Evolutionary conservation across 2,888 invertebrate genomes (phyloP).

Genomic region (Callinectes sapidus): DNA sequence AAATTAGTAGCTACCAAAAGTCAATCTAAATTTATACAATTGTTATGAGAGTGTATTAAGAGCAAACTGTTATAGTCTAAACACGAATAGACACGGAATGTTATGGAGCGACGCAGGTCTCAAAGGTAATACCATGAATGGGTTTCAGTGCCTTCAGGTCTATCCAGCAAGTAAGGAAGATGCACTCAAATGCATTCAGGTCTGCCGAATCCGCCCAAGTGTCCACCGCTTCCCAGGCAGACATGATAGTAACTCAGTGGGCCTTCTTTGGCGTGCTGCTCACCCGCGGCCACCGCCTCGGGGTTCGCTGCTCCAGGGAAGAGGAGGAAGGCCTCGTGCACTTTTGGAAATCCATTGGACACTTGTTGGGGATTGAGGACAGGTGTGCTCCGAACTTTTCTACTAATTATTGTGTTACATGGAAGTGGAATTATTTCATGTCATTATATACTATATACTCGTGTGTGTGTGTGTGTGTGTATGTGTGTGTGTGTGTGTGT

Average conservation of each 20-base stretch:
- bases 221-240: slow-evolving; percentile 75
- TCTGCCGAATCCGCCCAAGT: slow-evolving; percentile 17
- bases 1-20: not conserved
- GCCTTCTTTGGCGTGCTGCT: slow-evolving; percentile 78
- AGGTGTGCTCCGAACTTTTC: slow-evolving; percentile 52
- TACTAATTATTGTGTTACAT: not conserved
- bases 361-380: slow-evolving; percentile 88
- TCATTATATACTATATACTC: not conserved
- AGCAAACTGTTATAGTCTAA: not conserved
- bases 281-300: slow-evolving; percentile 80
- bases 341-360: slow-evolving; percentile 89
- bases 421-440: not conserved
- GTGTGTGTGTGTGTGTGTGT: too few species aligned
- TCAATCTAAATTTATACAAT: not conserved
- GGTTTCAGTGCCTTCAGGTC: slow-evolving; percentile 67
- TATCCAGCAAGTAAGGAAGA: slow-evolving; percentile 53
- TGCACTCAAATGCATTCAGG: slow-evolving; percentile 45
- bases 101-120: too few species aligned
- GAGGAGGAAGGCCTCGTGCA: slow-evolving; percentile 87
- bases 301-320: slow-evolving; percentile 80
- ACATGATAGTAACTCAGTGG: slow-evolving; percentile 79
- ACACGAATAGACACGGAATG: not conserved
- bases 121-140: not conserved
- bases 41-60: not conserved
- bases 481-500: too few species aligned